phyloP scores from a whole-genome alignment of 2,888 invertebrate genomes.

The Drosophila hamatofila region DNA sequence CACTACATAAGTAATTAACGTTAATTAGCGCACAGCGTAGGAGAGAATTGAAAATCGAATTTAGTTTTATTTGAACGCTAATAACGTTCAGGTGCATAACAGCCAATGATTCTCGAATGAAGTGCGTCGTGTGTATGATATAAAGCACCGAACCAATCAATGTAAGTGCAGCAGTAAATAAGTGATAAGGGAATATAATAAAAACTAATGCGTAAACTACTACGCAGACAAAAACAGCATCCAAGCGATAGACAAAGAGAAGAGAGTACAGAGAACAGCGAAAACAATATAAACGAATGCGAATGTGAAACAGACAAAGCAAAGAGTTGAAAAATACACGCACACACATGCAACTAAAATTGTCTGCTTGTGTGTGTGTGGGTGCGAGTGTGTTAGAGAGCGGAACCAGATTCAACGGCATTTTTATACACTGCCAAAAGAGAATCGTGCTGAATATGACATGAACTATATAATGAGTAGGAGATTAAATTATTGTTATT shows the following conservation, averaged over 20 bases:
- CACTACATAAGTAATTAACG: constrained; percentile 56
- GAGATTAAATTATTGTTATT: not conserved
- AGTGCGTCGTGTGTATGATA: constrained; percentile 17
- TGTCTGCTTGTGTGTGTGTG: not conserved
- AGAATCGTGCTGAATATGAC: not conserved
- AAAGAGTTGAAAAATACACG: constrained; percentile 62
- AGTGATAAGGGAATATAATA: constrained; percentile 56
- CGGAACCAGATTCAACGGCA: constrained; percentile 48
- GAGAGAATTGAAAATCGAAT: constrained; percentile 67
- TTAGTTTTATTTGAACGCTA: constrained; percentile 66
- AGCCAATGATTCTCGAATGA: not conserved
- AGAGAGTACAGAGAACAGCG: constrained; percentile 62
- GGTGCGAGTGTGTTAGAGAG: constrained; percentile 3
- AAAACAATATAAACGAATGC: constrained; percentile 57
- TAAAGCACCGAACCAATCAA: constrained; percentile 9
- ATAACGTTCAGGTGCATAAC: constrained; percentile 55
- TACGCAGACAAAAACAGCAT: constrained; percentile 40
- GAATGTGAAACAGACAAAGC: constrained; percentile 68
- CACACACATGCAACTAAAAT: not conserved
- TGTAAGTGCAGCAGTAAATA: constrained; percentile 46
- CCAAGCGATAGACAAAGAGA: constrained; percentile 68
- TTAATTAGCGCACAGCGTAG: constrained; percentile 63
- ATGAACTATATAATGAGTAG: not conserved
- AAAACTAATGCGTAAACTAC: constrained; percentile 50
- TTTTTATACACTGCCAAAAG: not conserved